phyloP scores from a whole-genome alignment of 1,140 invertebrate species.

The Drosophila parvula region DNA sequence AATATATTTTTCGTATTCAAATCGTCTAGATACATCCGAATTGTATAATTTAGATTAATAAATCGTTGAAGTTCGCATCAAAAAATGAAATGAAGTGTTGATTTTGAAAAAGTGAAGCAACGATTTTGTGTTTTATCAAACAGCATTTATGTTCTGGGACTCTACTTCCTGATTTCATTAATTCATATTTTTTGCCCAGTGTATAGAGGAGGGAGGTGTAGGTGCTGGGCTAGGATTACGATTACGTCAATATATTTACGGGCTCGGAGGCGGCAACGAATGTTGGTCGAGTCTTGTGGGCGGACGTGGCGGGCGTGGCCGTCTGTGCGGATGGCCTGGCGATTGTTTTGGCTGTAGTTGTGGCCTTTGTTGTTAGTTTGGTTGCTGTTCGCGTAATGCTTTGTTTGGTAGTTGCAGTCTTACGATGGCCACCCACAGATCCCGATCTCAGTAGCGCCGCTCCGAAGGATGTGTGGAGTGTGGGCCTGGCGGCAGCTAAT shows the following conservation, averaged over 20 bases:
- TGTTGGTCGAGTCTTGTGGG: slow-evolving; percentile 59
- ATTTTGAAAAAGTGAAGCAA: too few species aligned
- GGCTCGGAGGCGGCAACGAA: slow-evolving; percentile 64
- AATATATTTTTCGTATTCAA: too few species aligned
- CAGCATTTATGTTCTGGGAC: background rate
- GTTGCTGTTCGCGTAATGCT: slow-evolving; percentile 23
- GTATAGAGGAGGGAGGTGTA: background rate
- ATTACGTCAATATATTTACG: slow-evolving; percentile 69
- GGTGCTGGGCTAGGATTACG: slow-evolving; percentile 34
- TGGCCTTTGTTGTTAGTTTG: slow-evolving; percentile 25
- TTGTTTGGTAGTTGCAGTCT: slow-evolving; percentile 36
- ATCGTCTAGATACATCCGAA: too few species aligned
- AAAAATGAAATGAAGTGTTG: too few species aligned
- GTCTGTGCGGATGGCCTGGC: slow-evolving; percentile 20
- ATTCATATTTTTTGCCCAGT: slow-evolving; percentile 8
- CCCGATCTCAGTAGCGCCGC: slow-evolving; percentile 18
- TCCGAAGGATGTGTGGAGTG: slow-evolving; percentile 17
- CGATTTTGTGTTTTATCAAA: background rate
- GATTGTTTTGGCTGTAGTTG: slow-evolving; percentile 24
- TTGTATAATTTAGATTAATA: too few species aligned
- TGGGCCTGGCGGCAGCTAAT: slow-evolving; percentile 35
- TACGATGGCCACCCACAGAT: slow-evolving; percentile 27
- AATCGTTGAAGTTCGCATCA: too few species aligned
- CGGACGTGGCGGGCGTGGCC: slow-evolving; percentile 43
- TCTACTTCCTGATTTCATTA: background rate